Evolutionary conservation across 2,888 invertebrate species (phyloP).

Genomic region (Eumacrocentrus americanus): DNA sequence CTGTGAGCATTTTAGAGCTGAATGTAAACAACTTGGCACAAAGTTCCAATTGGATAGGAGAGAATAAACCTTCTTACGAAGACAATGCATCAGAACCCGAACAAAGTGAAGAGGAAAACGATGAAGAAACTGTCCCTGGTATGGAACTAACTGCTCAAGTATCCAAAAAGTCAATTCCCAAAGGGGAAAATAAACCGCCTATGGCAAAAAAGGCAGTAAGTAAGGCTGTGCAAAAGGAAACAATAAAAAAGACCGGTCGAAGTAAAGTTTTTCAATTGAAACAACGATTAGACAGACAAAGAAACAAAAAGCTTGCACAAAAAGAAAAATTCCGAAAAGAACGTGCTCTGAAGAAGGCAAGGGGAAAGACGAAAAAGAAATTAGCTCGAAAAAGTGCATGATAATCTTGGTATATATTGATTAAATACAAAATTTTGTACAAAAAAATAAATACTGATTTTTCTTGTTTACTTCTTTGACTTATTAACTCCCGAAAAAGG

Average conservation of each 20-base stretch:
- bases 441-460: slow-evolving; percentile 18
- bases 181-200: slow-evolving; percentile 48
- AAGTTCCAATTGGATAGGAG: slow-evolving; percentile 75
- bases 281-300: slow-evolving; percentile 72
- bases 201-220: slow-evolving; percentile 73
- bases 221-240: slow-evolving; percentile 72
- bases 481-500: slow-evolving; percentile 67
- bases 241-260: slow-evolving; percentile 75
- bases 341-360: slow-evolving; percentile 19
- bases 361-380: slow-evolving; percentile 63
- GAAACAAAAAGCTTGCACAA: slow-evolving; percentile 32
- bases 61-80: slow-evolving; percentile 65
- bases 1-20: slow-evolving; percentile 79
- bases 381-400: slow-evolving; percentile 33
- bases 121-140: slow-evolving; percentile 60
- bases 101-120: slow-evolving; percentile 55
- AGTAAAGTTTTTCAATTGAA: slow-evolving; percentile 81
- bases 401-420: slow-evolving; percentile 34
- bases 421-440: slow-evolving; percentile 3
- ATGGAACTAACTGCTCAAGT: slow-evolving; percentile 61
- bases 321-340: slow-evolving; percentile 34
- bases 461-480: slow-evolving; percentile 2
- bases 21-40: slow-evolving; percentile 74
- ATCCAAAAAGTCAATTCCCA: background rate
- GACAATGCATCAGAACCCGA: slow-evolving; percentile 41